Conservation (phyloP, 2,113 vertebrate species). For the Lycocorax pyrrhopterus region DNA sequence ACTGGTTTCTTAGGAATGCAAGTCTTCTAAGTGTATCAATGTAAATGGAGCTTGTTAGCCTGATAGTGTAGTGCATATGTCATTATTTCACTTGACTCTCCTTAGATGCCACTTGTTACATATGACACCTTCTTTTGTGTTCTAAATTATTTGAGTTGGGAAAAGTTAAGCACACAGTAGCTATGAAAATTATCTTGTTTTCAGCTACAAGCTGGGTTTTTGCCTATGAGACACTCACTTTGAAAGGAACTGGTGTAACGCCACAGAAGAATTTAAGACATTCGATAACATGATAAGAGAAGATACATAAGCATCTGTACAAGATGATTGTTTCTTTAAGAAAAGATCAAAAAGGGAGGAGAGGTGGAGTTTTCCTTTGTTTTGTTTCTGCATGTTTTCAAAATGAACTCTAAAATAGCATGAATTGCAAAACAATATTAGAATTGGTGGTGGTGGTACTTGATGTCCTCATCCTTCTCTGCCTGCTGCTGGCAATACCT, state of each 20-base stretch:
- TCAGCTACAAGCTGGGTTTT: not conserved
- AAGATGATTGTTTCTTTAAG: not conserved
- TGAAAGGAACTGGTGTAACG: not conserved
- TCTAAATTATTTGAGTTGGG: not conserved
- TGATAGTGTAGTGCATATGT: not conserved
- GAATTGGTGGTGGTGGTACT: not conserved
- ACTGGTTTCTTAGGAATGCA: not conserved
- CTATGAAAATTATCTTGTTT: not conserved
- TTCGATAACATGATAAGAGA: not conserved
- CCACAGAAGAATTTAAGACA: not conserved
- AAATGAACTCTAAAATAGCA: not conserved
- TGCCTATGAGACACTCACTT: not conserved
- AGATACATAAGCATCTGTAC: not conserved
- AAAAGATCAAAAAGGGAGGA: not conserved
- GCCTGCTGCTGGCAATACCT: not conserved
- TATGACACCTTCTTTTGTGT: not conserved
- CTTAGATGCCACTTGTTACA: not conserved
- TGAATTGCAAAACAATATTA: not conserved
- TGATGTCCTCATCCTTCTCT: not conserved
- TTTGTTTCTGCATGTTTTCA: not conserved
- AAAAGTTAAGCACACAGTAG: not conserved
- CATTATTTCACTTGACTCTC: not conserved
- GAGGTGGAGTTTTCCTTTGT: not conserved
- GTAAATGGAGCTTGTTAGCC: not conserved
- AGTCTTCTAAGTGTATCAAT: not conserved